Base-by-base conservation (phyloP, 2,797 vertebrate species). In the Peromyscus eremicus region DNA sequence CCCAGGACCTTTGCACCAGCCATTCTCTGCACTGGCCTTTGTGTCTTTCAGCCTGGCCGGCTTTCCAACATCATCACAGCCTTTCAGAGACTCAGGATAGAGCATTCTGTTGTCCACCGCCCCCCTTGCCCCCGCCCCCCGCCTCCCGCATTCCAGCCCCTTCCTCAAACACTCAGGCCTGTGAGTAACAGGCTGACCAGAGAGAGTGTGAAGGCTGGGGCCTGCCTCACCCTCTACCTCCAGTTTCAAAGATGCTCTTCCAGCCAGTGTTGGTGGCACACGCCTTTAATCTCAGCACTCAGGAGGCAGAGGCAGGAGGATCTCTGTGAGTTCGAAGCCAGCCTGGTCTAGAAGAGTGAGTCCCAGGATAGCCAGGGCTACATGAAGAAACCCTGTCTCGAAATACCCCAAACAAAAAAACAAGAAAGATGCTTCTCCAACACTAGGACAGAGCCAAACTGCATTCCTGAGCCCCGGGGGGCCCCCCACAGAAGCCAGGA, bases 381-480 rank as follows among this genome's bases (percentile, higher is more conserved):
- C 9, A 32, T 27, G 32, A 3, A 32, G 60, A 84, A 46, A 66
- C 17, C 16, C 12, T 46, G n/a, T 64, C 14, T 62, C n/a, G 9
- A 29, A 60, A 62, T 3, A 82, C 60, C 9, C 16, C 77, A 32
- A 17, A 27, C 16, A 40, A 40, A 40, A 43, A 57, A 55, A 9
- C 19, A 13, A 76, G 34, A 80, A 34, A 79, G 12, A 81, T 37
- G 55, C 25, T 4, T 21, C 57, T 8, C 32, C 60, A 46, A 68
- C 10, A 13, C 10, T 0, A 0, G 84, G n/a, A 16, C 76, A 49
- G 49, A 23, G 55, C 1, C 19, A 66, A 73, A 4, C 25, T 80
- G 19, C 11, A 3, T 43, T 76, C 73, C 66, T 97, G 98, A 12
- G 49, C 49, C 49, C 5, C 43, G n/a, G n/a, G n/a, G n/a, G n/a